phyloP scores from a whole-genome alignment of 2,797 vertebrate species.

The Potorous gilbertii region DNA sequence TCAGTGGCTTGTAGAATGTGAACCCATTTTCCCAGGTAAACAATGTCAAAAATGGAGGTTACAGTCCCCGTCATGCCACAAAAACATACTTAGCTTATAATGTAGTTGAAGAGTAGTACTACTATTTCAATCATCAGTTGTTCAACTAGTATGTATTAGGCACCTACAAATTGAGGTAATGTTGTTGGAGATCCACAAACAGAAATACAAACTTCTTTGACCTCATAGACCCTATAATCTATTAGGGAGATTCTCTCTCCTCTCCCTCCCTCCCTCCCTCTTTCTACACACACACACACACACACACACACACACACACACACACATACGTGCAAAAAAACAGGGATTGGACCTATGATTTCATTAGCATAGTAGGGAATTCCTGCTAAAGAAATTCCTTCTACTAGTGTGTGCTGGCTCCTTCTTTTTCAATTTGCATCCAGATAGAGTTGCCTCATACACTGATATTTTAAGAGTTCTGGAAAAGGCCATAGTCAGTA shows the following conservation, averaged over 20 bases:
- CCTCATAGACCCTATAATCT: not conserved
- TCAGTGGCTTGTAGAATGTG: not conserved
- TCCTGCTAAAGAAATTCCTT: not conserved
- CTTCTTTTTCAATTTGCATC: not conserved
- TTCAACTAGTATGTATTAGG: not conserved
- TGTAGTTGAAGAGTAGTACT: not conserved
- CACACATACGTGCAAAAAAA: not conserved
- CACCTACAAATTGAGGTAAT: not conserved
- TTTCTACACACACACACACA: too few relatives aligned
- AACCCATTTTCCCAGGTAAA: not conserved
- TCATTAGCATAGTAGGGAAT: not conserved
- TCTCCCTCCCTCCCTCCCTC: too few relatives aligned
- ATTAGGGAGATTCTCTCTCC: not conserved
- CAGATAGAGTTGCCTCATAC: not conserved
- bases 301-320: too few relatives aligned
- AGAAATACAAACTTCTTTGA: not conserved
- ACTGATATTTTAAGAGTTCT: not conserved
- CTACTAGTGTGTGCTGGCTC: not conserved
- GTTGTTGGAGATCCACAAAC: not conserved
- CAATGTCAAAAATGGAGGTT: not conserved
- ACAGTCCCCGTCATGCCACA: not conserved
- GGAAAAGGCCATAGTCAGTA: too few relatives aligned
- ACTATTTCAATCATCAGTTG: not conserved
- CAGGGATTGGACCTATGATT: not conserved
- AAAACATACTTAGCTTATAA: not conserved